Base-by-base conservation (phyloP, 2,797 vertebrate species). In the Pseudochromis fuscus region DNA sequence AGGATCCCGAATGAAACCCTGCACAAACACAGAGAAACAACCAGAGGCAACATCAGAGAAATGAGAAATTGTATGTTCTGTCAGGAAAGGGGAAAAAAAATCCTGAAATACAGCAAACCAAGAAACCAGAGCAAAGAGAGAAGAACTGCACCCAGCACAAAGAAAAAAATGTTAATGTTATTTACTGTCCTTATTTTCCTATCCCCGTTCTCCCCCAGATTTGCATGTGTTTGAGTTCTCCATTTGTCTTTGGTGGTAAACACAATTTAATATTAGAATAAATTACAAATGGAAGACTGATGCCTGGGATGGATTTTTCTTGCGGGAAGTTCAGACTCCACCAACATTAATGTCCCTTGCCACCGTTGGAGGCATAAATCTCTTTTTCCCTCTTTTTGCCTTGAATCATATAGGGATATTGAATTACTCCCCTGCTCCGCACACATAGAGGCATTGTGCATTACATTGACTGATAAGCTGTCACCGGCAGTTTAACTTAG, bases 381-480 rank as follows among this genome's bases (percentile, higher is more conserved):
- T 94, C 88, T 85, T 91, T 92, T 93, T 89, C 85, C 82, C 86
- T 81, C 78, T 94, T 94, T 92, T 94, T 91, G 93, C 90, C 91
- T 94, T 74, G 83, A 94, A 95, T 95, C 93, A 94, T 94, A 94
- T 94, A 93, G 93, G 92, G 95, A 95, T 95, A 96, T 95, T 95
- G 94, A 94, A 95, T 95, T 94, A 94, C 92, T 91, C 91, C 84
- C 88, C 88, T 89, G 89, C 90, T 89, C 91, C 82, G 56, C 88
- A 80, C 92, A 93, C 92, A 91, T 89, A 76, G 86, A 93, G 89
- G 94, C 89, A 91, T 92, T 93, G 88, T 95, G 93, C 91, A 94
- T 95, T 94, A 94, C 91, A 82, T 84, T 95, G 95, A 95, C 92
- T 95, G 94, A 95, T 95, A 94, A 94, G 91, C 93, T 95, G 94